Conservation (phyloP, 2,797 vertebrate species). For the Clarias platycephalus region DNA sequence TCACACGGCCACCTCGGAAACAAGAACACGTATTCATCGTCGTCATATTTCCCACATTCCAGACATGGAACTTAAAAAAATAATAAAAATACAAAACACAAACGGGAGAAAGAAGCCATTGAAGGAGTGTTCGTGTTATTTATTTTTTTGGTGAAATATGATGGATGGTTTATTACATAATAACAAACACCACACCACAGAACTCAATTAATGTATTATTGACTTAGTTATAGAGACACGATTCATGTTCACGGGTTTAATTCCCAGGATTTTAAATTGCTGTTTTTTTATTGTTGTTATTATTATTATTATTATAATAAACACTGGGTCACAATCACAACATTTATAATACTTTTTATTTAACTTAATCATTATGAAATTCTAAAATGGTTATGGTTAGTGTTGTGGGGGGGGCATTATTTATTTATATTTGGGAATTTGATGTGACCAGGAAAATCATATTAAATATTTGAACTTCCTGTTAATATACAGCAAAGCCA, state of each 20-base stretch:
- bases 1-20: slow-evolving; percentile 54
- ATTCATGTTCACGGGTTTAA: slow-evolving; percentile 5
- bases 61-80: slow-evolving; percentile 36
- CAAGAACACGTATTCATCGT: slow-evolving; percentile 63
- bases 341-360: background rate
- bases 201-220: slow-evolving; percentile 38
- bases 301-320: background rate
- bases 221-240: slow-evolving; percentile 27
- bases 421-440: background rate
- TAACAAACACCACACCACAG: slow-evolving; percentile 45
- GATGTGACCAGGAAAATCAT: background rate
- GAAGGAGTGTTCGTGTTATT: slow-evolving; percentile 41
- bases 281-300: background rate
- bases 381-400: too few species aligned
- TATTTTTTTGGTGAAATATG: slow-evolving; percentile 12
- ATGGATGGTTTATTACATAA: slow-evolving; percentile 47
- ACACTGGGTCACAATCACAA: background rate
- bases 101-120: slow-evolving; percentile 53
- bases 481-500: background rate
- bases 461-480: background rate
- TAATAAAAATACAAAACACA: slow-evolving; percentile 59
- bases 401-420: background rate
- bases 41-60: slow-evolving; percentile 64
- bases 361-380: background rate
- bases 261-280: slow-evolving; percentile 11